Evolutionary conservation across 2,888 invertebrate genomes (phyloP), one percentile per base, ranked within the genome.

Genomic region (Emmelina monodactyla): DNA sequence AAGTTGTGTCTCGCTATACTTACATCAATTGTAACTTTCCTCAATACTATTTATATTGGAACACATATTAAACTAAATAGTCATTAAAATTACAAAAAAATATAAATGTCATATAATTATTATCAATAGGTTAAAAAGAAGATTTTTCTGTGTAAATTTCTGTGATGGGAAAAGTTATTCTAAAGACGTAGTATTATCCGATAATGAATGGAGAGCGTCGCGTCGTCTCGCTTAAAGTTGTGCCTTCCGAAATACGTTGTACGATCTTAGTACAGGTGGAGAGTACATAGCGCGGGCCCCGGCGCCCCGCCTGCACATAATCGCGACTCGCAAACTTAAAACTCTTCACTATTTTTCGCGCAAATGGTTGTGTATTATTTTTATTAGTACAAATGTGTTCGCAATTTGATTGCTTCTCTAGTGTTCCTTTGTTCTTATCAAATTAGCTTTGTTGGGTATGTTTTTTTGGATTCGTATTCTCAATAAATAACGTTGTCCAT

Each of bases 331-430:
- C 49, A 65, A 75, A 76, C 75, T 73, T 76, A 72, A 63, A 73
- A 70, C 69, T 75, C 69, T 71, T 73, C 76, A 75, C 73, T 75
- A 70, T 72, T n/a, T 70, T 79, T 75, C 75, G 76, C 78, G 79
- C 76, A 78, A 78, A 76, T 58, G 79, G 79, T 79, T 79, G 79
- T 79, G 79, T 79, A 75, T 79, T 75, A 73, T 76, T 79, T 76
- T 79, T 79, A 73, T 66, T 79, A 78, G 79, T 79, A 78, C 79
- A 79, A 78, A 79, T 76, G 76, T 78, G 76, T 79, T 78, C 71
- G 79, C 79, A 79, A 79, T 79, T 73, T 75, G 70, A 79, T 79
- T 79, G 79, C 79, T 73, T 68, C 70, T 71, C 62, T 76, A 73
- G 75, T 75, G 76, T 78, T 78, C 76, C 76, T 78, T 76, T 70